Evolutionary conservation across 2,797 vertebrate species (phyloP), one percentile per base, ranked within the genome.

Genomic region (Lutjanus campechanus): DNA sequence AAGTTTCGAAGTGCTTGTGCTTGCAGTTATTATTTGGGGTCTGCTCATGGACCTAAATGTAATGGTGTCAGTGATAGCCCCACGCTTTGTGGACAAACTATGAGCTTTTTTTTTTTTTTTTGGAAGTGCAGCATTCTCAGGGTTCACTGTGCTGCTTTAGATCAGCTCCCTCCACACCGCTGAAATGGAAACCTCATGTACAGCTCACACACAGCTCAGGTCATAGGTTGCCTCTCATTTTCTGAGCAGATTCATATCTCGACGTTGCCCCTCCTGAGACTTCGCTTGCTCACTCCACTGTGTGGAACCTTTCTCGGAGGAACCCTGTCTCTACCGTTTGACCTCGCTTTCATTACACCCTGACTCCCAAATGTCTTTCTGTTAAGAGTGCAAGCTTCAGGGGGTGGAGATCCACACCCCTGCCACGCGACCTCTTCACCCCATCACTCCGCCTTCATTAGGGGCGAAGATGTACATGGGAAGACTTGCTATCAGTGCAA

Each of bases 271-370:
- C 84, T 72, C 79, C 51, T 46, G 87, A 79, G 90, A 87, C 69
- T 76, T 67, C 20, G 20, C 82, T 53, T 51, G 8, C 72, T 36
- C 49, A 68, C 61, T 77, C 72, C 20, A 46, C 66, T 51, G 41
- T 4, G 40, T 67, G 68, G 63, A 85, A 53, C 80, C 44, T 69
- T 63, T 79, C 86, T 79, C 66, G 15, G 65, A 79, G 63, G 76
- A 81, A 67, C 55, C 62, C n/a, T 19, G 61, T 83, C 82, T 83
- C 41, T 36, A 68, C 61, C 20, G 46, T 81, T 89, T 91, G 90
- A 91, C 91, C 90, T 89, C 65, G 13, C 75, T 90, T 89, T 92
- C 82, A 92, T 88, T 89, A 83, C 22, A 44, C 64, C 53, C 75
- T 54, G 75, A 86, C 88, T 89, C 83, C 76, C 59, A 77, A 78